phyloP scores from a whole-genome alignment of 2,797 vertebrate species.

The Sebastiscus albofasciatus region DNA sequence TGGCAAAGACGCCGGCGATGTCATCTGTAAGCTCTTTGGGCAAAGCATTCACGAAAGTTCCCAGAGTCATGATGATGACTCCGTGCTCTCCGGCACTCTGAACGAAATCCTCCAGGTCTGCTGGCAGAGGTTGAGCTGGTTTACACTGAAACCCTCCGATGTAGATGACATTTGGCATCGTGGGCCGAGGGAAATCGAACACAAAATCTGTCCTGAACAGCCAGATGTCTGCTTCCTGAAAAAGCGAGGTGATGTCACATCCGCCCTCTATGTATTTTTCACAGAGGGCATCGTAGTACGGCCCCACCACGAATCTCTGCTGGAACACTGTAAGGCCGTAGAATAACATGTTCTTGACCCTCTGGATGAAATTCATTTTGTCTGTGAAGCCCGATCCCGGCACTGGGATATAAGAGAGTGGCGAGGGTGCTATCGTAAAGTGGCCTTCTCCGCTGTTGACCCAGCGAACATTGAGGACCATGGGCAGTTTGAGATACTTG shows the following conservation, averaged over 20 bases:
- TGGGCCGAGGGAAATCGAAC: slow-evolving; percentile 84
- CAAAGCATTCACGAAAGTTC: slow-evolving; percentile 67
- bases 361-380: slow-evolving; percentile 78
- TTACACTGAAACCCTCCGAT: slow-evolving; percentile 84
- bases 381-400: slow-evolving; percentile 75
- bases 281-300: slow-evolving; percentile 64
- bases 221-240: slow-evolving; percentile 83
- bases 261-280: slow-evolving; percentile 72
- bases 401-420: slow-evolving; percentile 77
- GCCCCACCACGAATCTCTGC: slow-evolving; percentile 50
- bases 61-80: slow-evolving; percentile 83
- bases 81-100: slow-evolving; percentile 79
- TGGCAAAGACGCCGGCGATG: slow-evolving; percentile 73
- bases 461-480: slow-evolving; percentile 80
- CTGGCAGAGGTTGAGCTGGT: slow-evolving; percentile 72
- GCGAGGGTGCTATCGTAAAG: slow-evolving; percentile 76
- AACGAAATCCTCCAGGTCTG: slow-evolving; percentile 78
- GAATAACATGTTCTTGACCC: slow-evolving; percentile 74
- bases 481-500: slow-evolving; percentile 77
- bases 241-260: slow-evolving; percentile 66
- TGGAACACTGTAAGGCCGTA: slow-evolving; percentile 54
- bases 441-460: slow-evolving; percentile 77
- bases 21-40: slow-evolving; percentile 59
- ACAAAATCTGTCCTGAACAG: slow-evolving; percentile 84
- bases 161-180: slow-evolving; percentile 83